Conservation (phyloP, 2,797 vertebrate species). For the Chelon labrosus region DNA sequence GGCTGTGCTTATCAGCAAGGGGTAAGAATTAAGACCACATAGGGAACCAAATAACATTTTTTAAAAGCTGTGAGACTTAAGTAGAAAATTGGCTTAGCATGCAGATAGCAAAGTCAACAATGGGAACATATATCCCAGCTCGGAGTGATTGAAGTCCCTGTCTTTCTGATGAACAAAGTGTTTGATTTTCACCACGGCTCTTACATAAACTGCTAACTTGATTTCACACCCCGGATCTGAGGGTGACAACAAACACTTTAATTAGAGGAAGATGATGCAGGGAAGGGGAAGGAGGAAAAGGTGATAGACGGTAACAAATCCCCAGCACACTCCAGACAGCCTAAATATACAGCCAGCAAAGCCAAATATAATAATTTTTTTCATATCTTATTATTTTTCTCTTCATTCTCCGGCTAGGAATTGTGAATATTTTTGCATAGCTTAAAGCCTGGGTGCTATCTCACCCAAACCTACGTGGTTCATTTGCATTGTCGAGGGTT, state of each 20-base stretch:
- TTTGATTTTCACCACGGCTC: conserved; percentile 87
- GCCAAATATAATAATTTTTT: conserved; percentile 68
- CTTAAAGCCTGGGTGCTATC: conserved; percentile 62
- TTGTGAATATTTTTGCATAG: conserved; percentile 74
- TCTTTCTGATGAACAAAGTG: conserved; percentile 84
- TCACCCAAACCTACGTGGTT: conserved; percentile 54
- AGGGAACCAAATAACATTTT: conserved; percentile 87
- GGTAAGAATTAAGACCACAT: conserved; percentile 88
- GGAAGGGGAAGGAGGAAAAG: conserved; percentile 53
- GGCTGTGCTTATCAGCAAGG: conserved; percentile 77
- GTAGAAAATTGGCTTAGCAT: conserved; percentile 97
- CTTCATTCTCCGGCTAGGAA: conserved; percentile 58
- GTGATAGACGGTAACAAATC: conserved; percentile 80
- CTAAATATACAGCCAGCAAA: conserved; percentile 71
- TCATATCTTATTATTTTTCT: conserved; percentile 76
- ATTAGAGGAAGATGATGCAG: conserved; percentile 85
- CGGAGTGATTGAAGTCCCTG: conserved; percentile 88
- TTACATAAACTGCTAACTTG: conserved; percentile 88
- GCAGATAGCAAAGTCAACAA: conserved; percentile 88
- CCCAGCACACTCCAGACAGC: conserved; percentile 65
- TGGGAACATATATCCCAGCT: conserved; percentile 87
- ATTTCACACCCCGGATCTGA: conserved; percentile 88
- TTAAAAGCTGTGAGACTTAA: conserved; percentile 88
- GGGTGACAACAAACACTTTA: conserved; percentile 88
- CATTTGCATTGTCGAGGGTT: conserved; percentile 65